These are phyloP conservation scores for Apis laboriosa DNA, from an alignment of 1,140 invertebrate genomes.

Conservation along the genomic window DNA sequence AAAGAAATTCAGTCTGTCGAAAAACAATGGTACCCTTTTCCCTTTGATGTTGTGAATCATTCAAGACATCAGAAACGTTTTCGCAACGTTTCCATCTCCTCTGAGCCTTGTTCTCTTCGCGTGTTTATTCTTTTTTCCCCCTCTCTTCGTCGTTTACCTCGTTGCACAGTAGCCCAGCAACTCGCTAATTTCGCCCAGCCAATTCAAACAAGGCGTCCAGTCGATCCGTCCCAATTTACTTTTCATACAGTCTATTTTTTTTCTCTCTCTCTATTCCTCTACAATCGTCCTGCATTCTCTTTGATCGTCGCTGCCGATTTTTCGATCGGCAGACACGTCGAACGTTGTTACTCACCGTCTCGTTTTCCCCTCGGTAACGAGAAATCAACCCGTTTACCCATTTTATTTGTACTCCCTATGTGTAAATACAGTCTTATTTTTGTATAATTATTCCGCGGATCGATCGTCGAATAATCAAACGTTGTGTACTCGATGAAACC, in stretches of 20 bases:
- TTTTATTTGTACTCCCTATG: neutral
- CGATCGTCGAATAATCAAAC: neutral
- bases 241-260: neutral
- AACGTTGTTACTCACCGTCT: neutral
- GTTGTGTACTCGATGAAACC: neutral
- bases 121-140: neutral
- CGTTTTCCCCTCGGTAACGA: slow-evolving; percentile 25
- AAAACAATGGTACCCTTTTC: neutral
- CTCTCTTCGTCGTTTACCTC: neutral
- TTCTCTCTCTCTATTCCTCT: neutral
- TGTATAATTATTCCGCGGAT: slow-evolving; percentile 18
- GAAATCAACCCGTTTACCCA: slow-evolving; percentile 21
- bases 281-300: neutral
- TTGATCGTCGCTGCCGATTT: neutral
- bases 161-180: neutral
- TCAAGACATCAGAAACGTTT: neutral
- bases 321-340: neutral
- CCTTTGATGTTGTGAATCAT: neutral
- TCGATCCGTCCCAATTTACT: neutral
- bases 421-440: slow-evolving; percentile 19
- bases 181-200: neutral
- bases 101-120: neutral
- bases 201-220: slow-evolving; percentile 10
- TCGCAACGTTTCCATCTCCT: neutral
- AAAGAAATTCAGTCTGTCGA: neutral